phyloP scores from a whole-genome alignment of 2,113 vertebrate genomes.

The Cephalopholis sonnerati region DNA sequence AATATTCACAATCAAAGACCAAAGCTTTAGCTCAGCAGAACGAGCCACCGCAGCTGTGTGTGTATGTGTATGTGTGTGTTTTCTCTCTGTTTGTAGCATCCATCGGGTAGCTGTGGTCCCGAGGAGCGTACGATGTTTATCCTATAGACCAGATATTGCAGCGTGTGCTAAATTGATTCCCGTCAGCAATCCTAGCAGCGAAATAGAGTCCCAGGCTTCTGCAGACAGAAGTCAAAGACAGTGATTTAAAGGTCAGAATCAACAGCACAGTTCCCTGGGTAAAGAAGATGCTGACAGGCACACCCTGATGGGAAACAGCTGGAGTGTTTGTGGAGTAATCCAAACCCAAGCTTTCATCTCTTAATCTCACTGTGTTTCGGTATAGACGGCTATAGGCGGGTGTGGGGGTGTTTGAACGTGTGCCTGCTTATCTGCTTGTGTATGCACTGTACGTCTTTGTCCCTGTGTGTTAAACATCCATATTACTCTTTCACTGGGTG shows the following conservation, averaged over 20 bases:
- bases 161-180: slow-evolving; percentile 71
- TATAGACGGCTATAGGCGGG: not conserved
- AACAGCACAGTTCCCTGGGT: slow-evolving; percentile 60
- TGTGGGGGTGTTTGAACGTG: not conserved
- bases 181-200: slow-evolving; percentile 54
- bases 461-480: slow-evolving; percentile 42
- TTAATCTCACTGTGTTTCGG: slow-evolving; percentile 52
- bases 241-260: slow-evolving; percentile 78
- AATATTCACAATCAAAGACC: slow-evolving; percentile 16
- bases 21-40: slow-evolving; percentile 23
- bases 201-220: slow-evolving; percentile 58
- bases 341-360: slow-evolving; percentile 66
- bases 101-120: slow-evolving; percentile 12
- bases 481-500: slow-evolving; percentile 10
- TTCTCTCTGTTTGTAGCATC: slow-evolving; percentile 15
- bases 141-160: slow-evolving; percentile 58
- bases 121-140: slow-evolving; percentile 45
- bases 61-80: slow-evolving; percentile 1
- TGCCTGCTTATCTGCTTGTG: not conserved
- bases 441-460: slow-evolving; percentile 13
- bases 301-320: slow-evolving; percentile 66
- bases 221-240: slow-evolving; percentile 62
- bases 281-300: slow-evolving; percentile 67
- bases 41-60: slow-evolving; percentile 12
- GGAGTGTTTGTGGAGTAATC: slow-evolving; percentile 59